Percentiles rank a stretch among this genome's conserved stretches.
phyloP scores from a whole-genome alignment of 2,113 vertebrate genomes.

The Antigone vipio region DNA sequence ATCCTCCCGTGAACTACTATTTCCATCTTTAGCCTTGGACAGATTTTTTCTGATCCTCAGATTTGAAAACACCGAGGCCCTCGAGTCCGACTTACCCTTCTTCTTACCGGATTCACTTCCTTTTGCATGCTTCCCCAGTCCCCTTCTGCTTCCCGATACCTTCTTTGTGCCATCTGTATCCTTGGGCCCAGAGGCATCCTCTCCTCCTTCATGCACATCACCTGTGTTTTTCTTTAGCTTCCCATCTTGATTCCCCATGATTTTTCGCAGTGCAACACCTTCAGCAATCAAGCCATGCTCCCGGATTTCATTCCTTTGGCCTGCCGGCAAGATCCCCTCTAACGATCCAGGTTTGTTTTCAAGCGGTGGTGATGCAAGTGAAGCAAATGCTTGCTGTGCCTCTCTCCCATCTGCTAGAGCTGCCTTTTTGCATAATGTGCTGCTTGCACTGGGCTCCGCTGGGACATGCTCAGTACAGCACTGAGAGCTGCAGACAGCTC shows the following conservation, averaged over 20 bases:
- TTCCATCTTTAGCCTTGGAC: constrained; percentile 81
- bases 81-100: constrained; percentile 88
- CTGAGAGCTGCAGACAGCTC: constrained; percentile 68
- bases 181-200: constrained; percentile 80
- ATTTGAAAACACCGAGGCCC: constrained; percentile 90
- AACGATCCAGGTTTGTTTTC: constrained; percentile 69
- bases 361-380: constrained; percentile 72
- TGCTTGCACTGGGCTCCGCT: constrained; percentile 75
- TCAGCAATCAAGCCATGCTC: constrained; percentile 80
- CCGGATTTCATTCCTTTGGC: constrained; percentile 13
- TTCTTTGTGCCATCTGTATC: constrained; percentile 86
- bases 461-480: constrained; percentile 80
- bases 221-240: constrained; percentile 85
- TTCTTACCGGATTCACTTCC: constrained; percentile 80
- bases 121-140: constrained; percentile 80
- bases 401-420: constrained; percentile 78
- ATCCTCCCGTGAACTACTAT: constrained; percentile 86
- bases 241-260: constrained; percentile 97
- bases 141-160: constrained; percentile 82
- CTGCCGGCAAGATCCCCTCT: constrained; percentile 35
- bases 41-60: constrained; percentile 90
- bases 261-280: constrained; percentile 66
- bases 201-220: constrained; percentile 79
- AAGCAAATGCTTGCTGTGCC: constrained; percentile 69
- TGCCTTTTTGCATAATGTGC: constrained; percentile 79